Conservation (phyloP, 2,797 vertebrate species). For the Bufotes viridis region DNA sequence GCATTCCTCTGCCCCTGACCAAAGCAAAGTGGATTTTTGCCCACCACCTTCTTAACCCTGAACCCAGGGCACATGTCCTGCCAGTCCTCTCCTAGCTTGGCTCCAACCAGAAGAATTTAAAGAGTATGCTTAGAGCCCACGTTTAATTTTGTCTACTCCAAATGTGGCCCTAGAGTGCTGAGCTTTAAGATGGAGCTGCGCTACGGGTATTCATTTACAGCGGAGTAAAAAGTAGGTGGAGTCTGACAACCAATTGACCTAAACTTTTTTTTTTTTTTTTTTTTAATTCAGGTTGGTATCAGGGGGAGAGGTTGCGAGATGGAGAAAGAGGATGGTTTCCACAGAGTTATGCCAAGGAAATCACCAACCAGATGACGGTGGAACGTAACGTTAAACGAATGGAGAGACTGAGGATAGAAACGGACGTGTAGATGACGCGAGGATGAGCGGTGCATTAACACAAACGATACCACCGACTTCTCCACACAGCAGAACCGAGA, state of each 20-base stretch:
- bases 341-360: slow-evolving; percentile 79
- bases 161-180: too few species aligned
- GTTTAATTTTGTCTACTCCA: too few species aligned
- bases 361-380: slow-evolving; percentile 82
- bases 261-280: neutral
- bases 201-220: too few species aligned
- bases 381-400: slow-evolving; percentile 88
- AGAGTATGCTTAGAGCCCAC: too few species aligned
- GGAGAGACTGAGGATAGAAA: slow-evolving; percentile 91
- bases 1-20: too few species aligned
- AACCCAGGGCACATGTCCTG: too few species aligned
- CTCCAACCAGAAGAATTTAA: too few species aligned
- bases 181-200: too few species aligned
- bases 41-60: too few species aligned
- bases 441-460: neutral
- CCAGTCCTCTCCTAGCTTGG: too few species aligned
- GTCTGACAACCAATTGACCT: neutral
- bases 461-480: neutral
- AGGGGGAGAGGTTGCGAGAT: slow-evolving; percentile 88
- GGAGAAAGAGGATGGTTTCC: slow-evolving; percentile 94
- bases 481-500: neutral
- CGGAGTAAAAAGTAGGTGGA: too few species aligned
- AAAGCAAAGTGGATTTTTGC: too few species aligned
- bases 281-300: slow-evolving; percentile 80
- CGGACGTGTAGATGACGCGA: slow-evolving; percentile 78